Percentiles rank a stretch among this genome's conserved stretches.
Evolutionary conservation across 2,888 invertebrate genomes (phyloP).

Genomic region (Pomacea canaliculata): DNA sequence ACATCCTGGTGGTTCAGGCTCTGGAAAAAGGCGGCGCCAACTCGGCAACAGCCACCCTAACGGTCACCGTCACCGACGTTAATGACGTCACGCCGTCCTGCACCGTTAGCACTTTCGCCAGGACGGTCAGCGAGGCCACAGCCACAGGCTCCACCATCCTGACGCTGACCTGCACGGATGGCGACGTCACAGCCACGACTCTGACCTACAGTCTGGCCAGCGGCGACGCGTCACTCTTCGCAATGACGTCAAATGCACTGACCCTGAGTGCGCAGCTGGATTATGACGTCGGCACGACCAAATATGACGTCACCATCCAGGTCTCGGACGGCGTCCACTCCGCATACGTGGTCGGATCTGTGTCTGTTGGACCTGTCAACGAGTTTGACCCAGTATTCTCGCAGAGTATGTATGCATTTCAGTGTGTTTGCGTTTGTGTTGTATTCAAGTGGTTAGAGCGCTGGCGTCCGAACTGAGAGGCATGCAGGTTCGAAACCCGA

Average conservation of each 20-base stretch:
- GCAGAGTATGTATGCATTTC: slow-evolving; percentile 30
- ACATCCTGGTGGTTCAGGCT: slow-evolving; percentile 70
- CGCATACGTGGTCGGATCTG: slow-evolving; percentile 32
- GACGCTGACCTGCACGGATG: slow-evolving; percentile 33
- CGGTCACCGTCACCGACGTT: slow-evolving; percentile 28
- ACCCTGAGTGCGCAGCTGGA: slow-evolving; percentile 37
- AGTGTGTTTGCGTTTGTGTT: too few relatives aligned
- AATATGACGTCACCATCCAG: slow-evolving; percentile 35
- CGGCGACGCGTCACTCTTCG: slow-evolving; percentile 41
- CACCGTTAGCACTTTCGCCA: slow-evolving; percentile 34
- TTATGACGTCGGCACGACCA: slow-evolving; percentile 35
- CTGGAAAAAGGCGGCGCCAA: slow-evolving; percentile 40
- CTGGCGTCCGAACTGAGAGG: too few relatives aligned
- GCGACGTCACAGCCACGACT: slow-evolving; percentile 27
- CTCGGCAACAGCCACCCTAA: slow-evolving; percentile 36
- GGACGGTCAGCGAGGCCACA: slow-evolving; percentile 39
- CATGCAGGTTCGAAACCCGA: too few relatives aligned
- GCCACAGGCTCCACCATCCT: slow-evolving; percentile 27
- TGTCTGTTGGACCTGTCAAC: slow-evolving; percentile 41
- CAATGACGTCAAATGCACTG: slow-evolving; percentile 33
- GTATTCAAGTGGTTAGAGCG: too few relatives aligned
- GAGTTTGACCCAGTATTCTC: slow-evolving; percentile 41
- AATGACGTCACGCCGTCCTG: slow-evolving; percentile 43
- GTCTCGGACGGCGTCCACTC: slow-evolving; percentile 37
- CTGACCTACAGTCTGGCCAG: slow-evolving; percentile 34